phyloP scores from a whole-genome alignment of 2,113 vertebrate species.

The Seriola quinqueradiata region DNA sequence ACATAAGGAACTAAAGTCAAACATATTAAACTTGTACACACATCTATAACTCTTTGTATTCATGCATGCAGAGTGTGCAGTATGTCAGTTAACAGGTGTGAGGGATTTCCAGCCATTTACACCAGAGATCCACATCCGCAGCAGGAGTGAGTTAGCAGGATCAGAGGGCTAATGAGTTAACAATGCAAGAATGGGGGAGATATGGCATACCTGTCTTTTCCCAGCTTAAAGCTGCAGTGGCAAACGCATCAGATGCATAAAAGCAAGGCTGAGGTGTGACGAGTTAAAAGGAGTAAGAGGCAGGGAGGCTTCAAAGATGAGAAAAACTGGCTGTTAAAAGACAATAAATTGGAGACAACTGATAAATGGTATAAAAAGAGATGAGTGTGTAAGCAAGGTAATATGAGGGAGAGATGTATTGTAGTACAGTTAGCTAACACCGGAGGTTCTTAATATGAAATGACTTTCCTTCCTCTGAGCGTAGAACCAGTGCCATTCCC shows the following conservation, averaged over 20 bases:
- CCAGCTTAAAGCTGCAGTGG: constrained; percentile 2
- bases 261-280: background rate
- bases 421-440: constrained; percentile 3
- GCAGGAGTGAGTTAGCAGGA: constrained; percentile 6
- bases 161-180: constrained; percentile 40
- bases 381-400: background rate
- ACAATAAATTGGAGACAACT: background rate
- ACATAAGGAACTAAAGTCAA: background rate
- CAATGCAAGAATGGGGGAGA: constrained; percentile 15
- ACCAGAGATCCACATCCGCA: constrained; percentile 17
- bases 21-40: background rate
- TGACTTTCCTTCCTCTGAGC: background rate
- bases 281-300: constrained; percentile 1
- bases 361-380: background rate
- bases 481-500: constrained; percentile 10
- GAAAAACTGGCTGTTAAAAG: background rate
- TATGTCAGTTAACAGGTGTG: background rate
- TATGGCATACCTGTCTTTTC: constrained; percentile 47
- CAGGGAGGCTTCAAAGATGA: background rate
- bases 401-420: constrained; percentile 4
- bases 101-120: constrained; percentile 19
- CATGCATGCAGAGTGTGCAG: background rate
- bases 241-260: constrained; percentile 17
- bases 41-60: background rate
- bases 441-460: no score